phyloP scores from a whole-genome alignment of 2,888 invertebrate genomes.

The Epirrhoe alternata region DNA sequence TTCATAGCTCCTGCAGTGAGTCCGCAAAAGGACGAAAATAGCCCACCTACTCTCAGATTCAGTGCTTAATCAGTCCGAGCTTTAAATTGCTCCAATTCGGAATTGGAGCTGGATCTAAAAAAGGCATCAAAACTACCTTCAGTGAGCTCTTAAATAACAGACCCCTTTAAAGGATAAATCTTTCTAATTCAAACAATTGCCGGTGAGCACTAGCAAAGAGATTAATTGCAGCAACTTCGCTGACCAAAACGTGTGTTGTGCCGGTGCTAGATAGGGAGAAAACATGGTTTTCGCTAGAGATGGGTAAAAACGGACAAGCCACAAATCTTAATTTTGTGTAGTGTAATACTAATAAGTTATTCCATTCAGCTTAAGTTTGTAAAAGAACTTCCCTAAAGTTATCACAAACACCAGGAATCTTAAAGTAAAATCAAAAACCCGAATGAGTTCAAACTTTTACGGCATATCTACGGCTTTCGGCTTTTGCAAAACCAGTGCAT shows the following conservation, averaged over 20 bases:
- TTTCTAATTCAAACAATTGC: conserved; percentile 64
- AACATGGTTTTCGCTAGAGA: conserved; percentile 53
- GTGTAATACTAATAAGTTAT: too few relatives aligned
- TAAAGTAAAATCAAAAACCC: background rate
- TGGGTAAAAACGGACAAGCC: conserved; percentile 1
- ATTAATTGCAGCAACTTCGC: conserved; percentile 74
- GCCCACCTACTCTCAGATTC: conserved; percentile 25
- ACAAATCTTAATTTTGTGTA: background rate
- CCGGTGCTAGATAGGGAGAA: conserved; percentile 58
- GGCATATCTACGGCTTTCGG: conserved; percentile 5
- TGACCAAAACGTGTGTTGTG: conserved; percentile 60
- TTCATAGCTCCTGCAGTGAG: conserved; percentile 17
- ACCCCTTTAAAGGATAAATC: conserved; percentile 51
- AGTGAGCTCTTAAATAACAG: conserved; percentile 44
- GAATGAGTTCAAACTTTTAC: background rate
- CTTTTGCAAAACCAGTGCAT: conserved; percentile 24
- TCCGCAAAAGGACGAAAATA: conserved; percentile 23
- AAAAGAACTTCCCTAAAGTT: background rate
- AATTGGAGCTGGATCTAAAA: conserved; percentile 38
- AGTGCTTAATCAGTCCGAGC: conserved; percentile 28
- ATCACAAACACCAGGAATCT: background rate
- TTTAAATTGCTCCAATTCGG: conserved; percentile 32
- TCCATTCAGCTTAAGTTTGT: too few relatives aligned
- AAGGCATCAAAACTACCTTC: conserved; percentile 39
- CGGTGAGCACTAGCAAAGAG: conserved; percentile 60